A percentile compares a stretch with the other conserved stretches of the same genome.
These are phyloP conservation scores for Python bivittatus DNA, from an alignment of 2,113 vertebrate genomes.

Conservation along the genomic window DNA sequence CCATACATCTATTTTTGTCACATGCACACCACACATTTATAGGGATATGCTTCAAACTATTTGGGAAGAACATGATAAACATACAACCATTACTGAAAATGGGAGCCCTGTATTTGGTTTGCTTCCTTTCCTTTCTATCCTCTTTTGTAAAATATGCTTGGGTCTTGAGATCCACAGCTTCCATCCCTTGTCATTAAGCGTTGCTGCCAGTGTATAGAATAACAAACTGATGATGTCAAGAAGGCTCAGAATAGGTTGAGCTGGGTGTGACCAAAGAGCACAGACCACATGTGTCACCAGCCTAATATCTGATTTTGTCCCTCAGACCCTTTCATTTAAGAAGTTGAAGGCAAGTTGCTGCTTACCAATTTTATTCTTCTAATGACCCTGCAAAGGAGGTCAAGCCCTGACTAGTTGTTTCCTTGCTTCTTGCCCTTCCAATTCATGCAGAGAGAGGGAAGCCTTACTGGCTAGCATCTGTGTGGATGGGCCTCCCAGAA, in stretches of 20 bases:
- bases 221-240: not conserved
- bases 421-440: not conserved
- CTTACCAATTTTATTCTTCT: not conserved
- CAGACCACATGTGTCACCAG: not conserved
- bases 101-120: not conserved
- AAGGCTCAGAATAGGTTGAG: not conserved
- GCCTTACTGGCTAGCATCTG: not conserved
- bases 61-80: not conserved
- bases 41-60: not conserved
- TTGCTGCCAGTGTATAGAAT: not conserved
- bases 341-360: not conserved
- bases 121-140: not conserved
- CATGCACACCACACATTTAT: not conserved
- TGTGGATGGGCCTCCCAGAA: not conserved
- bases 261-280: not conserved
- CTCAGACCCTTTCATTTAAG: not conserved
- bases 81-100: not conserved
- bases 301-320: not conserved
- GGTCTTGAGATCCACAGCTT: not conserved
- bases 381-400: not conserved
- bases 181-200: not conserved
- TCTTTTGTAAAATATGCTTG: not conserved
- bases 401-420: not conserved
- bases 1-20: not conserved
- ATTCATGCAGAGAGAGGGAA: not conserved